Conservation (phyloP, 2,888 invertebrate genomes). For the Eilema caniola region DNA sequence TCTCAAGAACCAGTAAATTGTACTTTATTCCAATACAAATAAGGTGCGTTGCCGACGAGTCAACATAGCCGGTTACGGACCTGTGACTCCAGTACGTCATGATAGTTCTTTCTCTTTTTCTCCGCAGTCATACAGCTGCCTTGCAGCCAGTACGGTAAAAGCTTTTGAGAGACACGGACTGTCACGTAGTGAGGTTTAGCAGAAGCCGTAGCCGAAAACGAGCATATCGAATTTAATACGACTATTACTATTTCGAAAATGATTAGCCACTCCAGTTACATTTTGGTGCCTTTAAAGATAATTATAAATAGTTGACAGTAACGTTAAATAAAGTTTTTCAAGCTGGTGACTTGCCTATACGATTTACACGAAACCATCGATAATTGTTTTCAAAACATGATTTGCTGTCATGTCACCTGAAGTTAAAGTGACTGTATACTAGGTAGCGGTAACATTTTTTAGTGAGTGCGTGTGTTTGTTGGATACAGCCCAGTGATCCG, state of each 20-base stretch:
- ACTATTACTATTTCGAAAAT: slow-evolving; percentile 62
- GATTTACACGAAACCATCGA: slow-evolving; percentile 59
- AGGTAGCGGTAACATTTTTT: slow-evolving; percentile 70
- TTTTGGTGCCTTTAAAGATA: slow-evolving; percentile 51
- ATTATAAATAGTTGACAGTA: slow-evolving; percentile 30
- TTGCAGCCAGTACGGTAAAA: slow-evolving; percentile 79
- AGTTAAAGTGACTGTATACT: slow-evolving; percentile 70
- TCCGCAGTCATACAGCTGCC: slow-evolving; percentile 77
- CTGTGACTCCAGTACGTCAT: slow-evolving; percentile 66
- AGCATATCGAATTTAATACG: slow-evolving; percentile 70
- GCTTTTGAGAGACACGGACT: slow-evolving; percentile 72
- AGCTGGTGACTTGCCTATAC: slow-evolving; percentile 49
- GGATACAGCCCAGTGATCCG: slow-evolving; percentile 77
- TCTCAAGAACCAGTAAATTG: slow-evolving; percentile 55
- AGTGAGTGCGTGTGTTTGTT: slow-evolving; percentile 78
- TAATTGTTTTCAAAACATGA: slow-evolving; percentile 80
- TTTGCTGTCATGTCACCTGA: slow-evolving; percentile 66
- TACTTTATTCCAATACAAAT: slow-evolving; percentile 56
- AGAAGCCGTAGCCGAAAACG: slow-evolving; percentile 69
- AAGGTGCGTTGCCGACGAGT: slow-evolving; percentile 57
- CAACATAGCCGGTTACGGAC: slow-evolving; percentile 56
- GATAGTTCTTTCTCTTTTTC: slow-evolving; percentile 83
- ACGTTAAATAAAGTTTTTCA: slow-evolving; percentile 45
- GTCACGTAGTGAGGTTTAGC: slow-evolving; percentile 63
- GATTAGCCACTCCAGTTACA: slow-evolving; percentile 50